Evolutionary conservation across 2,888 invertebrate species (phyloP).

Genomic region (Brachycybe producta): DNA sequence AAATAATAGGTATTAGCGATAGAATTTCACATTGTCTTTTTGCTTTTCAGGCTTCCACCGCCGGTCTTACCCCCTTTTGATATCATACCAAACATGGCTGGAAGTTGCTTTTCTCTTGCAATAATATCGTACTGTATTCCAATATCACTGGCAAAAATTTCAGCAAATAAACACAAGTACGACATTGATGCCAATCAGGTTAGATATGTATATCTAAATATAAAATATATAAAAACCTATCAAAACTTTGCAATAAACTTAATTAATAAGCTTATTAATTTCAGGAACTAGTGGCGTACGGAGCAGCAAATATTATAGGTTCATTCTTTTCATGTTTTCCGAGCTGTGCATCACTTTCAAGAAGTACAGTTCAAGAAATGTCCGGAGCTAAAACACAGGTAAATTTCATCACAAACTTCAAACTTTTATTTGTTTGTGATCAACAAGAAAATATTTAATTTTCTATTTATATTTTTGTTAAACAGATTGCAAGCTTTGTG

Average conservation of each 20-base stretch:
- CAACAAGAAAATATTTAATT: no score
- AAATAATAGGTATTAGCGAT: no score
- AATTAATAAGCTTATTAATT: not conserved
- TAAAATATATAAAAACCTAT: not conserved
- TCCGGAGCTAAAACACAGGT: conserved; percentile 72
- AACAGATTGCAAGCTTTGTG: conserved; percentile 56
- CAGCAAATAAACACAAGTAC: conserved; percentile 11
- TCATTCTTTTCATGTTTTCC: conserved; percentile 40
- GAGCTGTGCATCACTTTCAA: conserved; percentile 38
- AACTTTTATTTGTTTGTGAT: not conserved
- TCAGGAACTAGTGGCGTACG: conserved; percentile 31
- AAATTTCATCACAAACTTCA: no score
- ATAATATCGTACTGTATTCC: conserved; percentile 59
- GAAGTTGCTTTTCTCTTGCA: conserved; percentile 52
- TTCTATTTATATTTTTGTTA: no score
- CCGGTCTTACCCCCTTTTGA: conserved; percentile 45
- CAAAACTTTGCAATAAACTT: not conserved
- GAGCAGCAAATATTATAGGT: conserved; percentile 32
- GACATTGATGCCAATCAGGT: conserved; percentile 36
- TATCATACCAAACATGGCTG: conserved; percentile 42
- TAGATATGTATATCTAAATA: not conserved
- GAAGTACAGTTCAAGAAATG: conserved; percentile 60
- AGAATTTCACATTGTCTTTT: not conserved
- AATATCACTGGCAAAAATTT: conserved; percentile 14
- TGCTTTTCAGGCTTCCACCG: conserved; percentile 40